phyloP scores from a whole-genome alignment of 2,888 invertebrate species.

The Polyploca ridens region DNA sequence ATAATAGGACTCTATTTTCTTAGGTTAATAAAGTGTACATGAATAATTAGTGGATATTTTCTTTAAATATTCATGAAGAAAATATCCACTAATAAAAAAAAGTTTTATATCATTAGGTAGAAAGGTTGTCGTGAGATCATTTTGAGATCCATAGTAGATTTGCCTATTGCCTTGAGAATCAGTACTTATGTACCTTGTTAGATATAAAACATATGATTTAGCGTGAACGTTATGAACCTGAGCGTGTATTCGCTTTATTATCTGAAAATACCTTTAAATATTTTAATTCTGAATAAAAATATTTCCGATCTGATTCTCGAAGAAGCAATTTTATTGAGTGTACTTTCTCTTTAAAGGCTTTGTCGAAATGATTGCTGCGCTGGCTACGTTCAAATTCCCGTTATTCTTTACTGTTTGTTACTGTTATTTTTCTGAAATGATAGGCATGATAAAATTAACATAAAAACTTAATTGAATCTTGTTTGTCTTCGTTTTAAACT shows the following conservation, averaged over 20 bases:
- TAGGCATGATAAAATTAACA: slow-evolving; percentile 1
- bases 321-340: not conserved
- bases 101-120: not conserved
- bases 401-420: slow-evolving; percentile 13
- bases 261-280: not conserved
- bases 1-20: slow-evolving; percentile 25
- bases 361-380: not conserved
- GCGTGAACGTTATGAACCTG: not conserved
- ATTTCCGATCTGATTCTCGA: not conserved
- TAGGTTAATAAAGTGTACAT: not conserved
- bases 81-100: not conserved
- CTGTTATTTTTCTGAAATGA: slow-evolving; percentile 10
- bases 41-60: no score
- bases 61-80: no score
- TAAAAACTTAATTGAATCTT: not conserved
- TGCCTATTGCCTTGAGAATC: not conserved
- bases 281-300: not conserved
- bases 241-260: not conserved
- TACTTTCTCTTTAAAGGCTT: slow-evolving; percentile 12
- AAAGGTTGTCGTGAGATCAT: not conserved
- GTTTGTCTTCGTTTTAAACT: not conserved
- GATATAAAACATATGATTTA: not conserved
- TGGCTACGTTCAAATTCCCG: slow-evolving; percentile 8
- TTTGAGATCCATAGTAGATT: not conserved
- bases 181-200: not conserved